Conservation (phyloP, 2,888 invertebrate species). For the Tenthredo livida region DNA sequence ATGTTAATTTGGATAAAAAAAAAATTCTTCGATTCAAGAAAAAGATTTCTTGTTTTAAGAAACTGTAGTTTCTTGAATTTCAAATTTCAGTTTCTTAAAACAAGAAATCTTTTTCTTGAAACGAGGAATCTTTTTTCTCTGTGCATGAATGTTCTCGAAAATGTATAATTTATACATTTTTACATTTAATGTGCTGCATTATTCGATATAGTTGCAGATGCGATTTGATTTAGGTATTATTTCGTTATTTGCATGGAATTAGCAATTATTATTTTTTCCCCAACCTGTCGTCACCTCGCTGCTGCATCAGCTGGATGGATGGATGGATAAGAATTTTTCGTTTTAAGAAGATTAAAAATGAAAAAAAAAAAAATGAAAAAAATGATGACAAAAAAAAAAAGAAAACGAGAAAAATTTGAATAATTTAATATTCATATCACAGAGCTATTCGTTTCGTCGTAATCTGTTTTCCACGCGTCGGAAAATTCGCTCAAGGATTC, state of each 20-base stretch:
- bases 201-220: too few relatives aligned
- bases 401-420: conserved; percentile 12
- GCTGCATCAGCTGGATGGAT: neutral
- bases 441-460: conserved; percentile 22
- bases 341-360: neutral
- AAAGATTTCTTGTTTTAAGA: too few relatives aligned
- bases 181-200: too few relatives aligned
- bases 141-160: too few relatives aligned
- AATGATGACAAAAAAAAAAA: neutral
- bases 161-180: too few relatives aligned
- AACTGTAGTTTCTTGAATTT: too few relatives aligned
- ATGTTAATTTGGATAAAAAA: too few relatives aligned
- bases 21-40: too few relatives aligned
- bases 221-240: too few relatives aligned
- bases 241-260: neutral
- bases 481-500: neutral
- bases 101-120: too few relatives aligned
- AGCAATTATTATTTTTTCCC: neutral
- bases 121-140: too few relatives aligned
- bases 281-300: neutral
- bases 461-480: conserved; percentile 41
- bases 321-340: neutral
- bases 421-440: conserved; percentile 27
- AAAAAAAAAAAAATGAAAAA: neutral
- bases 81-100: too few relatives aligned